Evolutionary conservation across 2,888 invertebrate genomes (phyloP).

Genomic region (Mythimna loreyi): DNA sequence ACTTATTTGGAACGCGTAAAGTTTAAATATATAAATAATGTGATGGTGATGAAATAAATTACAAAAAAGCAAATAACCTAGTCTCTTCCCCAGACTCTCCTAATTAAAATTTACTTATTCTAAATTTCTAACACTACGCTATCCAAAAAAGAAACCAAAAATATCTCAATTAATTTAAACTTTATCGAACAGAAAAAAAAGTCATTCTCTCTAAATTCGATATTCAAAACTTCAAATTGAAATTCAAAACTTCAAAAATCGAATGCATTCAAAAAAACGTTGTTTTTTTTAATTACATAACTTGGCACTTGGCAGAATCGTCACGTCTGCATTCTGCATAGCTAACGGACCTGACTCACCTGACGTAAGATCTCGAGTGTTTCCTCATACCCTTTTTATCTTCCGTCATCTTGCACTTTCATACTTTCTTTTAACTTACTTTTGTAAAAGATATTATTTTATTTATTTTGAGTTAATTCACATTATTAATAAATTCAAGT

Average conservation of each 20-base stretch:
- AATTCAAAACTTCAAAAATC: conserved; percentile 4
- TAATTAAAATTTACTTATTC: no score
- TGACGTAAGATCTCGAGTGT: conserved; percentile 50
- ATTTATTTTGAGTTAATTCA: no score
- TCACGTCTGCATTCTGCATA: conserved; percentile 55
- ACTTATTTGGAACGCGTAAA: no score
- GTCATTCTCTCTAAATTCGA: not conserved
- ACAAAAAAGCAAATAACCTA: no score
- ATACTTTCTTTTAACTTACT: not conserved
- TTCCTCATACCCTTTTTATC: conserved; percentile 48
- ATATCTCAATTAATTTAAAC: not conserved
- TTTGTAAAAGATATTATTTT: not conserved
- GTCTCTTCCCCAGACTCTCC: no score
- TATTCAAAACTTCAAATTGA: conserved; percentile 6
- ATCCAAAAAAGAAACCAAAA: not conserved
- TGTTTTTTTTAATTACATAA: conserved; percentile 42
- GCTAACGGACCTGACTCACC: conserved; percentile 55
- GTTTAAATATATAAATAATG: no score
- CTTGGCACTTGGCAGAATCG: conserved; percentile 19
- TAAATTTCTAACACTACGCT: not conserved
- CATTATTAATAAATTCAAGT: no score
- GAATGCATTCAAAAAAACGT: conserved; percentile 27
- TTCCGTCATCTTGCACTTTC: conserved; percentile 32
- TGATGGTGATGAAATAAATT: no score
- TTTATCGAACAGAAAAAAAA: not conserved